Base-by-base conservation (phyloP, 2,113 vertebrate species). In the Brachyhypopomus occidentalis region DNA sequence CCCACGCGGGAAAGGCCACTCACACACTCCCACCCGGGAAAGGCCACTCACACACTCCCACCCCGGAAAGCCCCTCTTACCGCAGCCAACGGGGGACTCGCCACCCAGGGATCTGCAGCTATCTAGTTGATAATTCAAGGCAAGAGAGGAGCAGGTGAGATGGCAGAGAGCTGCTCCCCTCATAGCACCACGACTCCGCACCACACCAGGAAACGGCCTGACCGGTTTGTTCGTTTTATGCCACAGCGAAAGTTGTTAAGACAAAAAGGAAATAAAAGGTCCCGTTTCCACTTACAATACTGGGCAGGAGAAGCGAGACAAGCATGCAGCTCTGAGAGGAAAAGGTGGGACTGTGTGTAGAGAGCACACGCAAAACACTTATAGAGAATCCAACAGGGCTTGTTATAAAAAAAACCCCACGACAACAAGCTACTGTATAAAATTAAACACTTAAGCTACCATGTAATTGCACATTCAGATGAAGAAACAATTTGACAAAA, bases 41-140 rank as follows among this genome's bases (percentile, higher is more conserved):
- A 41, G 41, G 9, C 5, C 41, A 52, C 12, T 52, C 45, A 1
- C 45, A 52, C 45, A 52, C 75, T 69, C 72, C 48, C 60, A 80
- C 59, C 71, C 55, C 69, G 55, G 78, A 78, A 79, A 72, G 52
- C 84, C 72, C 90, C 87, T 92, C 93, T 94, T 94, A 93, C 92
- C 91, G 85, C 87, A 89, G 84, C 91, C 89, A 91, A 90, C 84
- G 87, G 92, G 92, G 87, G 92, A 92, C 80, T 93, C 93, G 69
- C 91, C 92, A 89, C 93, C 92, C 75, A 87, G 85, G 86, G 90
- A 87, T 86, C 86, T 89, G 90, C 83, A 90, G 89, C 88, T 92
- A 91, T 92, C 92, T 94, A 91, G 89, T 92, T 91, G 89, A 92
- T 88, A 79, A 83, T 59, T 88, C 85, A 84, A 89, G 85, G 89